Conservation (phyloP, 2,797 vertebrate species). For the Amblyraja radiata region DNA sequence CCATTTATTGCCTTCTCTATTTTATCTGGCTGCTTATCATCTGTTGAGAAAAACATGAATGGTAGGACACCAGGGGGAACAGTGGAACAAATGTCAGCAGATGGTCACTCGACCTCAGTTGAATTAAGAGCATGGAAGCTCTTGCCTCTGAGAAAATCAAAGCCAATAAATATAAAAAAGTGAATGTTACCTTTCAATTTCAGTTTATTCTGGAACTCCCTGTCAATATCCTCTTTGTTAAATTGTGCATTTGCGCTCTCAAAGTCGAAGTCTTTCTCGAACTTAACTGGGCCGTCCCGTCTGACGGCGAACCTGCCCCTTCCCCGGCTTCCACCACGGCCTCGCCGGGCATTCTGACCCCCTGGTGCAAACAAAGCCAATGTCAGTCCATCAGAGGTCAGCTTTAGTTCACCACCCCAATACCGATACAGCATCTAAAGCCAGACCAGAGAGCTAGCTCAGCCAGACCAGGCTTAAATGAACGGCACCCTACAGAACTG, state of each 20-base stretch:
- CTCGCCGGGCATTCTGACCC: slow-evolving; percentile 62
- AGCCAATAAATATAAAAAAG: slow-evolving; percentile 36
- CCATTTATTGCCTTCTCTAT: slow-evolving; percentile 82
- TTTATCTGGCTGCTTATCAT: slow-evolving; percentile 77
- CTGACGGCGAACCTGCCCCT: slow-evolving; percentile 79
- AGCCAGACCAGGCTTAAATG: neutral
- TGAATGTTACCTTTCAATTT: slow-evolving; percentile 80
- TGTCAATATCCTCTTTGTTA: slow-evolving; percentile 95
- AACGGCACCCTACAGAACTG: neutral
- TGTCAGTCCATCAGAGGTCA: slow-evolving; percentile 38
- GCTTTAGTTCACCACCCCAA: slow-evolving; percentile 1
- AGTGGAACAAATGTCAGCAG: neutral
- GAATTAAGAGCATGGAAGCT: neutral
- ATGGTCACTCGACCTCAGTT: neutral
- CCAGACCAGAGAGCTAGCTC: neutral
- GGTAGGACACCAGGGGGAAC: too few species aligned
- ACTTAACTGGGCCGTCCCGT: slow-evolving; percentile 88
- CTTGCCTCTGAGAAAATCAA: neutral
- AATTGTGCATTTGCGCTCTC: slow-evolving; percentile 96
- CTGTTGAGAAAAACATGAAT: slow-evolving; percentile 52
- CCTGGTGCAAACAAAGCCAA: slow-evolving; percentile 47
- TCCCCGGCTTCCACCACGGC: slow-evolving; percentile 77
- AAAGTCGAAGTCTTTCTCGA: slow-evolving; percentile 98
- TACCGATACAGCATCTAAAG: neutral
- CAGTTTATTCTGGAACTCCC: slow-evolving; percentile 93